phyloP scores from a whole-genome alignment of 2,888 invertebrate genomes.

The Tyria jacobaeae region DNA sequence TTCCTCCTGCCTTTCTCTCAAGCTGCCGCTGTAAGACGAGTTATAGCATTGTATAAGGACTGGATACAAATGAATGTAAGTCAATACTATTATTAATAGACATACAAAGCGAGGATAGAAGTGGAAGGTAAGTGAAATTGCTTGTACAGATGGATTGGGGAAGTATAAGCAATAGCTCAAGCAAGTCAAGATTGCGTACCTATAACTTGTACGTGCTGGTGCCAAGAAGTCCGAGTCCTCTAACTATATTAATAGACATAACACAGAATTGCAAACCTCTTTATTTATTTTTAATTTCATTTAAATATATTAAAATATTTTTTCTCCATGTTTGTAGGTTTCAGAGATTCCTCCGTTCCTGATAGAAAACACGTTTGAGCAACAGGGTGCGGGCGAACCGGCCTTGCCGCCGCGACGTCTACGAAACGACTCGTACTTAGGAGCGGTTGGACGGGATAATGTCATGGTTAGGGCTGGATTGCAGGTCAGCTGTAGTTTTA shows the following conservation, averaged over 20 bases:
- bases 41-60: conserved; percentile 97
- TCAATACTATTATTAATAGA: conserved; percentile 29
- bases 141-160: too few species aligned
- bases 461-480: conserved; percentile 93
- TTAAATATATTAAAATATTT: background rate
- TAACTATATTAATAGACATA: too few species aligned
- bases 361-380: conserved; percentile 86
- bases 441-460: conserved; percentile 93
- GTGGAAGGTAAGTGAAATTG: too few species aligned
- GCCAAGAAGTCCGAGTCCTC: too few species aligned
- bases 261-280: too few species aligned
- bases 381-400: conserved; percentile 68
- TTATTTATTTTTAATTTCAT: background rate
- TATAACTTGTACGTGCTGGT: too few species aligned
- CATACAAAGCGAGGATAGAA: too few species aligned
- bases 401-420: conserved; percentile 86
- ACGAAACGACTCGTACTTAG: conserved; percentile 94
- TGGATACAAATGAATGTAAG: conserved; percentile 96
- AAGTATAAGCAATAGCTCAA: too few species aligned
- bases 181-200: too few species aligned
- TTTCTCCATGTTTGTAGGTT: conserved; percentile 64
- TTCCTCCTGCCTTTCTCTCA: conserved; percentile 96
- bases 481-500: conserved; percentile 75
- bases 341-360: conserved; percentile 93
- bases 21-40: conserved; percentile 94